These are phyloP conservation scores for Plagiodera versicolora DNA, from an alignment of 2,888 invertebrate genomes.

Conservation along the genomic window DNA sequence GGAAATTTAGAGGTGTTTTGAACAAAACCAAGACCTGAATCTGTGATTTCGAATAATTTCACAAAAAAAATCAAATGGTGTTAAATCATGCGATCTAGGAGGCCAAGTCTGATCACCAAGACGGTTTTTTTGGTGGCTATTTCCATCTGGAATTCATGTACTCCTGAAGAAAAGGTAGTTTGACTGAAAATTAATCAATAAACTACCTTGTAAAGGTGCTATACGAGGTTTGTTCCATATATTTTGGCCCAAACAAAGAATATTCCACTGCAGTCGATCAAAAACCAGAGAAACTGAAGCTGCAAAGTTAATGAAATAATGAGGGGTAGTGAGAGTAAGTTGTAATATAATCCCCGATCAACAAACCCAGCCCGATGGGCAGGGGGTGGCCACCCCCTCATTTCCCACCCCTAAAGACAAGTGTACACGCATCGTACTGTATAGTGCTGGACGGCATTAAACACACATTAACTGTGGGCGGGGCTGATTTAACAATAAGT, in stretches of 20 bases:
- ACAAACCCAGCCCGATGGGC: slow-evolving; percentile 27
- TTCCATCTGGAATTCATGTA: too few relatives aligned
- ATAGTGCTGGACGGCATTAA: slow-evolving; percentile 42
- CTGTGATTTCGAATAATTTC: too few relatives aligned
- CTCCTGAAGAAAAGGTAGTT: too few relatives aligned
- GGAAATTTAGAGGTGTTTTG: too few relatives aligned
- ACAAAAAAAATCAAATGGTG: too few relatives aligned
- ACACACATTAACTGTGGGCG: slow-evolving; percentile 52
- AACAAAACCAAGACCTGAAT: too few relatives aligned
- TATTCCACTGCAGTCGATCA: background rate
- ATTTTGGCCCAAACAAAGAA: background rate
- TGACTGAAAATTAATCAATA: too few relatives aligned
- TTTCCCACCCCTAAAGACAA: slow-evolving; percentile 40
- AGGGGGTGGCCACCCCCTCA: slow-evolving; percentile 34
- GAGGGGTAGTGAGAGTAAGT: slow-evolving; percentile 36
- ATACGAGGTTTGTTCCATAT: too few relatives aligned
- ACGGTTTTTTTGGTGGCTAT: too few relatives aligned
- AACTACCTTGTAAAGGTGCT: too few relatives aligned
- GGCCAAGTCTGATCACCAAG: too few relatives aligned
- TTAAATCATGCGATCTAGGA: too few relatives aligned
- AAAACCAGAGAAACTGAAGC: background rate
- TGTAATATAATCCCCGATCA: slow-evolving; percentile 35
- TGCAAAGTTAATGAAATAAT: slow-evolving; percentile 12
- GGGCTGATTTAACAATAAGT: slow-evolving; percentile 45
- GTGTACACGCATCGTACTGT: slow-evolving; percentile 39